Evolutionary conservation across 1,140 invertebrate species (phyloP).

Genomic region (Conus ventricosus): DNA sequence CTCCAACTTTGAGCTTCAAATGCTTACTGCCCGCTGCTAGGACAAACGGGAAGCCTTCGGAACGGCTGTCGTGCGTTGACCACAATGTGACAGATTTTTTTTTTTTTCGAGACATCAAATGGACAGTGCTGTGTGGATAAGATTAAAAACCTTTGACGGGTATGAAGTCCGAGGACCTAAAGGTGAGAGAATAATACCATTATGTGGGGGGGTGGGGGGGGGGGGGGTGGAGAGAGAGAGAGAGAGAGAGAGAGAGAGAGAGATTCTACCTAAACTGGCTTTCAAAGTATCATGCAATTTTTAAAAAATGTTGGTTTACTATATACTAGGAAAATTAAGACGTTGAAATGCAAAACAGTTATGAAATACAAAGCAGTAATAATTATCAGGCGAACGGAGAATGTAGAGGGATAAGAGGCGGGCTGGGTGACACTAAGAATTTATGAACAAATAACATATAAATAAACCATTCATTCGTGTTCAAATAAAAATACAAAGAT

Average conservation of each 20-base stretch:
- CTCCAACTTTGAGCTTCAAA: not conserved
- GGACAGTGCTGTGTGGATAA: not conserved
- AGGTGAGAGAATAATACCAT: slow-evolving; percentile 1
- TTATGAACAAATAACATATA: too few species aligned
- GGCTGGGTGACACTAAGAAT: too few species aligned
- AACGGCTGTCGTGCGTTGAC: too few species aligned
- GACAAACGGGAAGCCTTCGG: not conserved
- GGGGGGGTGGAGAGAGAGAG: not conserved
- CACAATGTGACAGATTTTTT: too few species aligned
- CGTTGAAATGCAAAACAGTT: too few species aligned
- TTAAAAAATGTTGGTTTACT: not conserved
- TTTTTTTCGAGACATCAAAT: not conserved
- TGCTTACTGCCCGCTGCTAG: not conserved
- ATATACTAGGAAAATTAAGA: not conserved
- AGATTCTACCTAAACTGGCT: not conserved
- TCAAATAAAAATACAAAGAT: too few species aligned
- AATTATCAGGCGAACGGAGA: too few species aligned
- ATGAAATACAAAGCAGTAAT: too few species aligned
- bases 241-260: slow-evolving; percentile 18
- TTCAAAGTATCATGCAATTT: too few species aligned
- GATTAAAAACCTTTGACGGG: not conserved
- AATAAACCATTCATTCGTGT: too few species aligned
- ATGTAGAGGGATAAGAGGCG: too few species aligned
- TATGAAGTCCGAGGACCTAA: not conserved
- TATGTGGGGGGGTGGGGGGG: not conserved